Evolutionary conservation across 1,140 invertebrate genomes (phyloP), one percentile per base, ranked within the genome.

Genomic region (Vollenhovia emeryi): DNA sequence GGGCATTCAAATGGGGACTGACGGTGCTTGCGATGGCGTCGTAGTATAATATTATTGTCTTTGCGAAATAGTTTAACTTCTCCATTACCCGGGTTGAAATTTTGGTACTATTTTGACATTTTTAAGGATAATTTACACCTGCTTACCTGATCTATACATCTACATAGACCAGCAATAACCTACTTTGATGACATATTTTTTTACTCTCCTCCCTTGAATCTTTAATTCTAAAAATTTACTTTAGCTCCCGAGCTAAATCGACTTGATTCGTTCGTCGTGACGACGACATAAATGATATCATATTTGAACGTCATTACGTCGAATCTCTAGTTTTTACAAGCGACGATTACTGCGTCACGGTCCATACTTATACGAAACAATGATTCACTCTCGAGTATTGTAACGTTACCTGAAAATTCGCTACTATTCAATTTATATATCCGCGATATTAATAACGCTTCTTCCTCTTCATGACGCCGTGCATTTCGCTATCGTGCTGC

Each of bases 271-370:
- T 27, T 0, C 11, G 11, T 3, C 9, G 43, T 64, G 27, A 87
- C 45, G 66, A 27, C 40, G 82, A 73, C 74, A 59, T 30, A 78
- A 87, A 45, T 75, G 75, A 69, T 82, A 88, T 79, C 80, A 48
- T 30, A 62, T 89, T 88, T 21, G n/a, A 69, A 71, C 74, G 64
- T 87, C 85, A 60, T 87, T 84, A 66, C 50, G 30, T 85, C 75
- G 84, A 62, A 62, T 8, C 36, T 52, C 4, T 52, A 62, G 68
- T 82, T 64, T 68, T 75, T 68, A 75, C 45, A 50, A 79, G 59
- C 64, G 74, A 79, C 55, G 74, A 33, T 87, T 85, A 62, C 40
- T 52, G 57, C 48, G 21, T 74, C n/a, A 52, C 48, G 59, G 79
- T 68, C 15, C 50, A 64, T 11, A 52, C 18, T 64, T 55, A 0